Percentiles rank a stretch among this genome's conserved stretches.
Conservation (phyloP, 2,888 invertebrate species). For the Tanypteryx hageni region DNA sequence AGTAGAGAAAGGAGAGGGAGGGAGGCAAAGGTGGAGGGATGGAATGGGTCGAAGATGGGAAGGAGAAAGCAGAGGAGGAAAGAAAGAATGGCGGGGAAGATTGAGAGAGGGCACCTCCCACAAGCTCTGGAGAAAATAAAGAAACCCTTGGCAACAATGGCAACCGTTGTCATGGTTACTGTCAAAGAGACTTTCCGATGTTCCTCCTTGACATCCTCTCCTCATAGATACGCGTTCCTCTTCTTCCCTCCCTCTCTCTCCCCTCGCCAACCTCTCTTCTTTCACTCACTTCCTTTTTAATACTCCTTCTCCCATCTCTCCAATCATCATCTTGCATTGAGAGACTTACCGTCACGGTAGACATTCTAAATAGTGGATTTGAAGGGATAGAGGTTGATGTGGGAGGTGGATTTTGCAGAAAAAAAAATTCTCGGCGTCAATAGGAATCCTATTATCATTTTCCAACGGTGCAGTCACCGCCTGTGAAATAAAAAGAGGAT, state of each 20-base stretch:
- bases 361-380: too few relatives aligned
- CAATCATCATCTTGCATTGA: too few relatives aligned
- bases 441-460: too few relatives aligned
- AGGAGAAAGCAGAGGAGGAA: neutral
- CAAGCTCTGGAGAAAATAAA: constrained; percentile 35
- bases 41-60: neutral
- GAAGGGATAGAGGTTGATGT: too few relatives aligned
- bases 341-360: too few relatives aligned
- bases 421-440: too few relatives aligned
- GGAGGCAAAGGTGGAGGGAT: neutral
- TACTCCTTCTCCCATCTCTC: too few relatives aligned
- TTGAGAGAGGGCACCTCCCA: constrained; percentile 5
- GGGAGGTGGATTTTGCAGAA: too few relatives aligned
- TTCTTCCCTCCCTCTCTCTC: neutral
- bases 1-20: neutral
- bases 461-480: too few relatives aligned
- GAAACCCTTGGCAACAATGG: constrained; percentile 47
- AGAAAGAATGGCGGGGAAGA: constrained; percentile 9
- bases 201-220: neutral
- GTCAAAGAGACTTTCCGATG: constrained; percentile 54
- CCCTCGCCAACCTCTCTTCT: neutral
- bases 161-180: constrained; percentile 48
- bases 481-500: too few relatives aligned
- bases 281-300: neutral
- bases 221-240: constrained; percentile 17